Evolutionary conservation across 2,888 invertebrate species (phyloP), one percentile per base, ranked within the genome.

Genomic region (Yponomeuta sedellus): DNA sequence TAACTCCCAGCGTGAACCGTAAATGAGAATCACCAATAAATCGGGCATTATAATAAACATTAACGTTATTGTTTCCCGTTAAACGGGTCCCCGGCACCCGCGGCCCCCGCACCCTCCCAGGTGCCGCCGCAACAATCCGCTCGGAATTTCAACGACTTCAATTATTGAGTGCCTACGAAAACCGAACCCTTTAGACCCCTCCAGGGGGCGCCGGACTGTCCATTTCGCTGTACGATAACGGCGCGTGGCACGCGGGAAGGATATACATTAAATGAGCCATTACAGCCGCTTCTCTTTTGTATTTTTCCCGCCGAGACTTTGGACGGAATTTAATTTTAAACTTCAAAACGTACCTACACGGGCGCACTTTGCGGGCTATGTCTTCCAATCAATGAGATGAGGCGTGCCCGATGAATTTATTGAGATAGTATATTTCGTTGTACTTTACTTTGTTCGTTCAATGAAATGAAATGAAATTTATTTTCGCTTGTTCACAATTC

Each of bases 91-190:
- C 20, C 16, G 56, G 44, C 61, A 68, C 71, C 73, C 72, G 70
- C 70, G 67, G 70, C 71, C 28, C 34, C 66, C 66, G 71, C 69
- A 74, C 66, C 73, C 69, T 73, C 78, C 68, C 85, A 85, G 85
- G 85, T 85, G 82, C 80, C 75, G 76, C 84, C 87, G 75, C 88
- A 86, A 83, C 85, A 85, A 86, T 88, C 83, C 84, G 80, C 77
- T 78, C 76, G 86, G 87, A 88, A 89, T 89, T 88, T 87, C 86
- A 86, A 87, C 87, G 86, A 89, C 87, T 89, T 88, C 86, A 86
- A 89, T 90, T 88, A 90, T 90, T 88, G 85, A 89, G 89, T 88
- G 85, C 83, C 84, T 86, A 75, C 82, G 82, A 78, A 82, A 86
- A 83, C 84, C 84, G 79, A 84, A 83, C 85, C 88, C 86, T 88